Conservation (phyloP, 2,888 invertebrate genomes). For the Catocala nupta region DNA sequence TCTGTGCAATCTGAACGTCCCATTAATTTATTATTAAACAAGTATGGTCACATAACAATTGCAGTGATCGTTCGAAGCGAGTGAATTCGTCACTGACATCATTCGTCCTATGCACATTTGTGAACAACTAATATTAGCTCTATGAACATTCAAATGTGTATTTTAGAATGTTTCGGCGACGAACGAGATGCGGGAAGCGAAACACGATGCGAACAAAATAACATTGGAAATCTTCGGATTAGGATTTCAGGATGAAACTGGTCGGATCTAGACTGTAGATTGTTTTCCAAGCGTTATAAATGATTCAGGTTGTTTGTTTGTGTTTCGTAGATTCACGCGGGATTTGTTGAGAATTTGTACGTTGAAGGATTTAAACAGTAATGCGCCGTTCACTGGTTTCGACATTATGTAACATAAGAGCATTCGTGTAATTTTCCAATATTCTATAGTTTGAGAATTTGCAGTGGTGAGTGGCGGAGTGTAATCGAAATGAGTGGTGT, state of each 20-base stretch:
- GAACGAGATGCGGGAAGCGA: slow-evolving; percentile 41
- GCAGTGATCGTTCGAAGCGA: slow-evolving; percentile 20
- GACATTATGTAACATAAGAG: background rate
- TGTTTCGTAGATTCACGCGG: slow-evolving; percentile 10
- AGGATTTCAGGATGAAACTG: slow-evolving; percentile 40
- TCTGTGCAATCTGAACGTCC: slow-evolving; percentile 7
- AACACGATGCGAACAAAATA: slow-evolving; percentile 34
- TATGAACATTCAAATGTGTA: slow-evolving; percentile 56
- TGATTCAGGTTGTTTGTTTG: slow-evolving; percentile 26
- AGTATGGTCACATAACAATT: slow-evolving; percentile 13
- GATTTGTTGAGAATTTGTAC: background rate
- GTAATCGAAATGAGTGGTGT: too few relatives aligned
- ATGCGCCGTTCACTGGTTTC: slow-evolving; percentile 24
- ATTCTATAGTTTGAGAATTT: too few relatives aligned
- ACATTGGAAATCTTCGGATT: slow-evolving; percentile 29
- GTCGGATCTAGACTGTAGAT: slow-evolving; percentile 32
- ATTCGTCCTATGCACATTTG: slow-evolving; percentile 60
- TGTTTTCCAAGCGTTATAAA: slow-evolving; percentile 28
- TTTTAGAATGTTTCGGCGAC: slow-evolving; percentile 64
- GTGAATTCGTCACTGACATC: slow-evolving; percentile 63
- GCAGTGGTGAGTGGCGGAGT: too few relatives aligned
- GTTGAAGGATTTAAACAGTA: slow-evolving; percentile 12
- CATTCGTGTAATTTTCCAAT: too few relatives aligned
- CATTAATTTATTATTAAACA: slow-evolving; percentile 11
- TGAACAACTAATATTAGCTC: slow-evolving; percentile 68